These are phyloP conservation scores for Typhlomys cinereus DNA, from an alignment of 2,113 vertebrate species.

Conservation along the genomic window DNA sequence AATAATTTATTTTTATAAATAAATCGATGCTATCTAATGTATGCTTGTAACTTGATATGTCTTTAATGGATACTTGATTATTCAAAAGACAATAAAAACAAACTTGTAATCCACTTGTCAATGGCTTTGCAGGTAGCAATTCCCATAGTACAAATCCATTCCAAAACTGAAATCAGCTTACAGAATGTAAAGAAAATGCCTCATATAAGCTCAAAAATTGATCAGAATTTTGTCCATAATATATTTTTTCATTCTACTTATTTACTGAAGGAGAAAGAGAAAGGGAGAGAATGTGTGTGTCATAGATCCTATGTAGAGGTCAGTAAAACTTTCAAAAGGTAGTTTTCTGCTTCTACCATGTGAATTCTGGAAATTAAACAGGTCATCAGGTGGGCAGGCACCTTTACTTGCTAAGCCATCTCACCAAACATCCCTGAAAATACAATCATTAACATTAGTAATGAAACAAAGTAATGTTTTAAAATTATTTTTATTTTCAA, in stretches of 20 bases:
- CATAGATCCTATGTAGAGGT: too few relatives aligned
- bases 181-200: neutral
- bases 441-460: neutral
- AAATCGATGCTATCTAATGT: neutral
- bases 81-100: slow-evolving; percentile 3
- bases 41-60: neutral
- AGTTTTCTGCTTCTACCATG: too few relatives aligned
- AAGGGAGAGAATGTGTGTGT: too few relatives aligned
- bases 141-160: neutral
- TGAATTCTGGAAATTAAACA: too few relatives aligned
- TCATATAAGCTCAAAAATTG: neutral
- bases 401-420: too few relatives aligned
- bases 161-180: neutral
- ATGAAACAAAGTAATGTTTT: neutral
- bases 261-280: too few relatives aligned
- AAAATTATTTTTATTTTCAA: neutral
- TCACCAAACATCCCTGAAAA: too few relatives aligned
- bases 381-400: too few relatives aligned
- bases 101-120: neutral
- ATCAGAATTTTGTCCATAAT: neutral
- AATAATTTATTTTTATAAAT: neutral
- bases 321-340: too few relatives aligned
- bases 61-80: slow-evolving; percentile 35
- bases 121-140: neutral
- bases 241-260: neutral